Evolutionary conservation across 2,797 vertebrate genomes (phyloP).

Genomic region (Poeciliopsis gracilis): DNA sequence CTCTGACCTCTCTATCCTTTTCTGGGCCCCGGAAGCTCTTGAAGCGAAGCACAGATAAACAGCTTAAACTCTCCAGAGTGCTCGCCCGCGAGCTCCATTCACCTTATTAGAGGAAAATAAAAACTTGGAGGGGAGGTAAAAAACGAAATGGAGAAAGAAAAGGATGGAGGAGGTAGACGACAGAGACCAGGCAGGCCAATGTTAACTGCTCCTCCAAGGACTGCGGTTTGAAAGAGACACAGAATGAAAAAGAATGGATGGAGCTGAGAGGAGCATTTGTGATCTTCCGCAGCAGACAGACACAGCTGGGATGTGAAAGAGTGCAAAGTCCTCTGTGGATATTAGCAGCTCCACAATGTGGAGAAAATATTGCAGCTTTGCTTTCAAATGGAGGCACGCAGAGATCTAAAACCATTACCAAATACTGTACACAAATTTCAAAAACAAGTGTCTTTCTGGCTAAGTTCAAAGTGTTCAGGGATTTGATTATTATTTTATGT

Average conservation of each 20-base stretch:
- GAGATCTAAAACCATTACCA: conserved; percentile 5
- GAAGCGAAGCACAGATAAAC: conserved; percentile 77
- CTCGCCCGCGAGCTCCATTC: conserved; percentile 71
- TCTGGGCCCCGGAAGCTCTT: conserved; percentile 76
- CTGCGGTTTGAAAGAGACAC: conserved; percentile 50
- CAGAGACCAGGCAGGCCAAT: conserved; percentile 16
- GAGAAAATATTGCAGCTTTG: conserved; percentile 48
- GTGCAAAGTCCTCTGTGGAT: conserved; percentile 64
- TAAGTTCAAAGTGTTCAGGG: background rate
- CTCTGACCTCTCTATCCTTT: conserved; percentile 76
- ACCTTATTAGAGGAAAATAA: conserved; percentile 72
- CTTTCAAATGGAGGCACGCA: conserved; percentile 55
- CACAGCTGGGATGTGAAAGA: conserved; percentile 43
- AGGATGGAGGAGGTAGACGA: background rate
- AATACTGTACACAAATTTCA: conserved; percentile 7
- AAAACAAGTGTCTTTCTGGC: background rate
- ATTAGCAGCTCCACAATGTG: conserved; percentile 63
- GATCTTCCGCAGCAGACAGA: conserved; percentile 60
- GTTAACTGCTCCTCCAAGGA: conserved; percentile 77
- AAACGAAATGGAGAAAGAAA: conserved; percentile 16
- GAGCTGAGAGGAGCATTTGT: conserved; percentile 48
- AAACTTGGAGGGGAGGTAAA: conserved; percentile 47
- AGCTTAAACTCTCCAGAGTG: conserved; percentile 75
- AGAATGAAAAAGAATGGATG: conserved; percentile 28
- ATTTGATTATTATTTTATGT: background rate